Percentiles rank a stretch among this genome's conserved stretches.
Conservation (phyloP, 2,888 invertebrate species). For the Strigamia transsilvanica region DNA sequence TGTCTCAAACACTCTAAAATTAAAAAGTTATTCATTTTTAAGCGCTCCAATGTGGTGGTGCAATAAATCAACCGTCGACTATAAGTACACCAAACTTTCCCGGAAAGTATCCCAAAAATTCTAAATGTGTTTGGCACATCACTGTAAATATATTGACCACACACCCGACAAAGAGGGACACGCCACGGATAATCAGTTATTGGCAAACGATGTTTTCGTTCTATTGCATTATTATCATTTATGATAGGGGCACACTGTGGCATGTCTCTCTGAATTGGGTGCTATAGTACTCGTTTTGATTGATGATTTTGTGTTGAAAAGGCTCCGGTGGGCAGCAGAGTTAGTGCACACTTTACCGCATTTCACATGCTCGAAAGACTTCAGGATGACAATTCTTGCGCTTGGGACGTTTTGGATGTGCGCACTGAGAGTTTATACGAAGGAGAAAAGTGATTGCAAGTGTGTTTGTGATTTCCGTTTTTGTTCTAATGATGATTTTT, state of each 20-base stretch:
- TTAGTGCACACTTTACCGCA: not conserved
- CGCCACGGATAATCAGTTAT: too few relatives aligned
- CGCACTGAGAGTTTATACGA: not conserved
- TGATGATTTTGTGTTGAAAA: not conserved
- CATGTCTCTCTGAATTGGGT: too few relatives aligned
- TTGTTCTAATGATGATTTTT: not conserved
- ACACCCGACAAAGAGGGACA: too few relatives aligned
- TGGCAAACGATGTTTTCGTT: too few relatives aligned
- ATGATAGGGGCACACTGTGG: too few relatives aligned
- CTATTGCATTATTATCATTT: too few relatives aligned
- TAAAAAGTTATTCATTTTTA: not conserved
- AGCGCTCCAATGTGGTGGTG: not conserved
- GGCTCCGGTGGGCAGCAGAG: not conserved
- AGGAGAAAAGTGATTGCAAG: not conserved
- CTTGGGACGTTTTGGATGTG: not conserved
- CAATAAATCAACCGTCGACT: not conserved
- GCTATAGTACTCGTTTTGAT: too few relatives aligned
- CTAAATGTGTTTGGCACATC: not conserved
- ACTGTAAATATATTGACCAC: not conserved
- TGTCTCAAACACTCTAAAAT: not conserved
- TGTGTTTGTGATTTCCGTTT: not conserved
- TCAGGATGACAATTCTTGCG: not conserved
- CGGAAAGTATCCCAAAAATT: not conserved
- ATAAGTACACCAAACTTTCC: not conserved
- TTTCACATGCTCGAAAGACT: not conserved